A percentile compares a stretch with the other conserved stretches of the same genome.
Conservation (phyloP, 37 sponge, comb jelly and placozoan genomes). For the Crambe crambe region DNA sequence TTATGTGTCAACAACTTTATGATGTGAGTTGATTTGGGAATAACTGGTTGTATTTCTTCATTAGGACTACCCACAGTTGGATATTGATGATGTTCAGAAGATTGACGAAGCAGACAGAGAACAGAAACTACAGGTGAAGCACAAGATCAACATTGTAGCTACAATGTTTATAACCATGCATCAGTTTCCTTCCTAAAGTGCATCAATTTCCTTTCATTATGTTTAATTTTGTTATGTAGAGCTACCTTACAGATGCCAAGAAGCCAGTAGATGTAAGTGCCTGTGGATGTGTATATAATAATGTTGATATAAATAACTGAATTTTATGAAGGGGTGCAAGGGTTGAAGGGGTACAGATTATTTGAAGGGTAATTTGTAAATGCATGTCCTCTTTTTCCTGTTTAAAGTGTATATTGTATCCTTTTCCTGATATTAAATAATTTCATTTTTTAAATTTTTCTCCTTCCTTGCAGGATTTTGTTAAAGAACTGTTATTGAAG, state of each 20-base stretch:
- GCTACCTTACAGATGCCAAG: constrained; percentile 47
- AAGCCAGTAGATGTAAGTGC: constrained; percentile 45
- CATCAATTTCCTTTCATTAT: too few species aligned
- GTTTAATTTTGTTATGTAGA: too few species aligned
- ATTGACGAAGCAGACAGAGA: constrained; percentile 44
- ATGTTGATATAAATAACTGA: neutral
- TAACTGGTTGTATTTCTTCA: neutral
- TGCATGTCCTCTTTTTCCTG: too few species aligned
- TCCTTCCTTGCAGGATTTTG: constrained; percentile 39
- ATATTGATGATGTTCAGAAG: constrained; percentile 66
- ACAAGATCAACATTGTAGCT: neutral
- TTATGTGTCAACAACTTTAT: too few species aligned
- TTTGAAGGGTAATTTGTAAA: neutral
- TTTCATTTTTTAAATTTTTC: neutral
- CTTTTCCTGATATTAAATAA: neutral
- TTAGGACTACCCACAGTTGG: constrained; percentile 48
- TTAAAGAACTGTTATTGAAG: constrained; percentile 47
- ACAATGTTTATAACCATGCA: neutral
- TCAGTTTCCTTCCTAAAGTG: neutral
- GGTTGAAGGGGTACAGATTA: neutral
- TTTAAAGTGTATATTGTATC: neutral
- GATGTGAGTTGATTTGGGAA: too few species aligned
- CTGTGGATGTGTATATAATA: neutral
- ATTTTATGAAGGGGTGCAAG: neutral
- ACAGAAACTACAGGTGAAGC: constrained; percentile 37